Evolutionary conservation across 2,888 invertebrate genomes (phyloP).

Genomic region (Diabrotica balteata): DNA sequence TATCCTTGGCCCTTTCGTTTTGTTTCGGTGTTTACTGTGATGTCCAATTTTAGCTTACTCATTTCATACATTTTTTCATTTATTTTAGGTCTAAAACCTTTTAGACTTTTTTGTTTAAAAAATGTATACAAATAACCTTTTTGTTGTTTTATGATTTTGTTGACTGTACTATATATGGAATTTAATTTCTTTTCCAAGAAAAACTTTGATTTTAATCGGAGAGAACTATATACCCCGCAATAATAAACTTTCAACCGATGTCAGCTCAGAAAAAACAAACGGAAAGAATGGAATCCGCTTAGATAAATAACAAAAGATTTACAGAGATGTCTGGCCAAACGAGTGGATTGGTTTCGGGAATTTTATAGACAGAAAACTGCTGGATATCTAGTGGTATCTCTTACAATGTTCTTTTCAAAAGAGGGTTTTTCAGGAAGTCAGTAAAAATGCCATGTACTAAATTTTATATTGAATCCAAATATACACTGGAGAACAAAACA

Average conservation of each 20-base stretch:
- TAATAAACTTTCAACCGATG: slow-evolving; percentile 30
- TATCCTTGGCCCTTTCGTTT: too few species aligned
- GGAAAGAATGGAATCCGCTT: slow-evolving; percentile 40
- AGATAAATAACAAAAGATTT: slow-evolving; percentile 49
- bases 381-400: slow-evolving; percentile 30
- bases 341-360: slow-evolving; percentile 39
- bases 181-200: slow-evolving; percentile 25
- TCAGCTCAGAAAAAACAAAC: slow-evolving; percentile 28
- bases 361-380: slow-evolving; percentile 31
- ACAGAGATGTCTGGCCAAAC: slow-evolving; percentile 43
- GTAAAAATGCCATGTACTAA: slow-evolving; percentile 30
- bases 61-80: too few species aligned
- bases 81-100: too few species aligned
- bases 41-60: too few species aligned
- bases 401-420: slow-evolving; percentile 16
- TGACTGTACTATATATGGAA: neutral
- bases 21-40: too few species aligned
- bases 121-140: too few species aligned
- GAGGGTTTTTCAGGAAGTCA: slow-evolving; percentile 18
- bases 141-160: too few species aligned
- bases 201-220: slow-evolving; percentile 31
- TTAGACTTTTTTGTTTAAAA: too few species aligned
- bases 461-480: slow-evolving; percentile 23
- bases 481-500: too few species aligned
- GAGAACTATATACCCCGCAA: slow-evolving; percentile 25